Evolutionary conservation across 2,888 invertebrate genomes (phyloP), one percentile per base, ranked within the genome.

Genomic region (Caenorhabditis zanzibari): DNA sequence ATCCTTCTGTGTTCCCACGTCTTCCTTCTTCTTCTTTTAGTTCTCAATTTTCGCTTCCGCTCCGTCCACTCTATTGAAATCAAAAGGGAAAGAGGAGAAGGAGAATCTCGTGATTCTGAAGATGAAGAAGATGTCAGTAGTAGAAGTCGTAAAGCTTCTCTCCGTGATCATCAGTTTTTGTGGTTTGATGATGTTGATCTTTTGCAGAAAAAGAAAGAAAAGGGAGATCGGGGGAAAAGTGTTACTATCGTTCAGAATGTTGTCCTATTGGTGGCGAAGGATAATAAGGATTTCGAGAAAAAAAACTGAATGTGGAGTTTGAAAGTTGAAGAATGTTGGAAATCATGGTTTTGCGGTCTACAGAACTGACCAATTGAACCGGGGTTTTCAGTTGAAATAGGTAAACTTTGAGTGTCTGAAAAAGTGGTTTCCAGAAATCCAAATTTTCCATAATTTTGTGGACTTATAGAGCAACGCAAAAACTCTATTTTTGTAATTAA

Each of bases 41-140:
- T 79, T 81, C 80, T 73, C 68, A 81, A 58, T 80, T 80, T 81
- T 59, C 80, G 61, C 47, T 79, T 79, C 77, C 69, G 69, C 77
- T 71, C 61, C 56, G 44, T 10, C 66, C 68, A 71, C 75, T 75
- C 35, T 59, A 63, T 73, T 72, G 80, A 73, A 73, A 80, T 73
- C 72, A 80, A 80, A 63, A 54, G 68, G 32, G 26, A 28, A 16
- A 35, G 52, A 54, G 22, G 16, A 41, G 22, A 54, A 54, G 35
- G 24, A 12, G 52, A 68, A 38, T 68, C 54, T 54, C 68, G 68
- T 66, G 66, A 66, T 66, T 44, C 12, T 14, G 38, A 35, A 59
- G 44, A 59, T 35, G 44, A 4, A n/a, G 38, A 35, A 44, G 44
- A 38, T 38, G 19, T n/a, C 19, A 47, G 19, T 41, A 72, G 49